Conservation (phyloP, 2,888 invertebrate genomes). For the Polyommatus iphigenia region DNA sequence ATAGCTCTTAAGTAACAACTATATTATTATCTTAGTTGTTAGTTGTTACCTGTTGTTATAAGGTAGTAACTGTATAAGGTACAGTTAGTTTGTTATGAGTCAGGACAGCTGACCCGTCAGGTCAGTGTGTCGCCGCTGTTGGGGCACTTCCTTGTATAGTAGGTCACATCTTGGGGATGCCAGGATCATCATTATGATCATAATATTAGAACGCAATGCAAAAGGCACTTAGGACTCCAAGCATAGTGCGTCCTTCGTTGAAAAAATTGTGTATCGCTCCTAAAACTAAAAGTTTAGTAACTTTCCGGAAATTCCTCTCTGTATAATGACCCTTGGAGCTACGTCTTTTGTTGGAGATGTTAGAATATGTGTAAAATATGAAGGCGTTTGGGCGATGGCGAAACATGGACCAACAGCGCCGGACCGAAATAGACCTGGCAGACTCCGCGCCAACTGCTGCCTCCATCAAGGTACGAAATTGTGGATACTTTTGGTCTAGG, state of each 20-base stretch:
- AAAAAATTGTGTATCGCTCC: not conserved
- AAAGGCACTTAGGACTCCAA: too few relatives aligned
- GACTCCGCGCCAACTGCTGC: slow-evolving; percentile 49
- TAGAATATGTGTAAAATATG: slow-evolving; percentile 25
- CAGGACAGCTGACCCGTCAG: not conserved
- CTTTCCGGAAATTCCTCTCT: not conserved
- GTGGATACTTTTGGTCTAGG: slow-evolving; percentile 12
- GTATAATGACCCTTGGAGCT: not conserved
- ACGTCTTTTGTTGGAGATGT: not conserved
- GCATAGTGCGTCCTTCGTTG: too few relatives aligned
- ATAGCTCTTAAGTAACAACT: too few relatives aligned
- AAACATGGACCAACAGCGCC: slow-evolving; percentile 51
- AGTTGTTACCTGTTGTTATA: not conserved
- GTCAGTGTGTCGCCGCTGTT: not conserved
- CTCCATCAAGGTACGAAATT: slow-evolving; percentile 37
- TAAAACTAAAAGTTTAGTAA: not conserved
- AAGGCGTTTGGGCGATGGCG: slow-evolving; percentile 47
- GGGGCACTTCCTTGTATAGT: not conserved
- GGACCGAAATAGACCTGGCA: slow-evolving; percentile 69
- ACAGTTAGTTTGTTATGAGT: slow-evolving; percentile 15
- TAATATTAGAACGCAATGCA: too few relatives aligned
- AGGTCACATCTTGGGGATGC: not conserved
- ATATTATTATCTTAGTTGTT: not conserved
- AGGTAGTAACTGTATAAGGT: not conserved
- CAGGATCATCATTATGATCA: not conserved